Percentiles rank a stretch among this genome's conserved stretches.
These are phyloP conservation scores for Iselma pallidipennis DNA, from an alignment of 2,888 invertebrate genomes.

Conservation along the genomic window DNA sequence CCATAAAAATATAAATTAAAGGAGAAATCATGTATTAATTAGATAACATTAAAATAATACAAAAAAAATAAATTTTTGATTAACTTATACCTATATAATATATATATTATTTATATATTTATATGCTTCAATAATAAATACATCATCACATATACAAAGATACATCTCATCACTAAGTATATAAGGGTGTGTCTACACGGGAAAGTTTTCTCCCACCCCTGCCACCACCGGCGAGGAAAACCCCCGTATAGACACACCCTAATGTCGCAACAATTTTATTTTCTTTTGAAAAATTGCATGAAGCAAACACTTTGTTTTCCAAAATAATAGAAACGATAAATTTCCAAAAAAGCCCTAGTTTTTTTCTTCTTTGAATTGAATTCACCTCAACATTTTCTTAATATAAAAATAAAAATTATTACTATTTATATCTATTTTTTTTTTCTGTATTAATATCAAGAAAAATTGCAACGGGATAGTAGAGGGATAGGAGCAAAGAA, in stretches of 20 bases:
- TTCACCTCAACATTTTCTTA: neutral
- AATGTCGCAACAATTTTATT: conserved; percentile 37
- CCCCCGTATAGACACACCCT: too few species aligned
- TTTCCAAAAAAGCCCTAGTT: conserved; percentile 13
- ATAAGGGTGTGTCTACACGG: too few species aligned
- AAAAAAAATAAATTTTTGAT: conserved; percentile 25
- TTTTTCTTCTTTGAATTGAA: conserved; percentile 1
- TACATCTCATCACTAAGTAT: conserved; percentile 39
- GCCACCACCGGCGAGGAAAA: too few species aligned
- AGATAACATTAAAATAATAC: conserved; percentile 36
- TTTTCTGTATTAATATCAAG: conserved; percentile 1
- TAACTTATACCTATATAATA: conserved; percentile 32
- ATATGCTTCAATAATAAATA: conserved; percentile 45
- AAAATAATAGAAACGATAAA: conserved; percentile 5
- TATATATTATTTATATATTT: conserved; percentile 37
- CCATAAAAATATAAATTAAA: conserved; percentile 9
- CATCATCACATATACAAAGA: conserved; percentile 50
- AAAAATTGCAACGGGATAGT: neutral
- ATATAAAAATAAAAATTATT: conserved; percentile 20
- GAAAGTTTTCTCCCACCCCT: too few species aligned
- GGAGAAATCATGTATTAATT: conserved; percentile 20
- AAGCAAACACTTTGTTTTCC: conserved; percentile 14
- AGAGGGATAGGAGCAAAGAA: neutral
- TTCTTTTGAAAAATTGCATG: conserved; percentile 12
- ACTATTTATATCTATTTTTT: conserved; percentile 12